Base-by-base conservation (phyloP, 2,113 vertebrate genomes). In the Siniperca knerii region DNA sequence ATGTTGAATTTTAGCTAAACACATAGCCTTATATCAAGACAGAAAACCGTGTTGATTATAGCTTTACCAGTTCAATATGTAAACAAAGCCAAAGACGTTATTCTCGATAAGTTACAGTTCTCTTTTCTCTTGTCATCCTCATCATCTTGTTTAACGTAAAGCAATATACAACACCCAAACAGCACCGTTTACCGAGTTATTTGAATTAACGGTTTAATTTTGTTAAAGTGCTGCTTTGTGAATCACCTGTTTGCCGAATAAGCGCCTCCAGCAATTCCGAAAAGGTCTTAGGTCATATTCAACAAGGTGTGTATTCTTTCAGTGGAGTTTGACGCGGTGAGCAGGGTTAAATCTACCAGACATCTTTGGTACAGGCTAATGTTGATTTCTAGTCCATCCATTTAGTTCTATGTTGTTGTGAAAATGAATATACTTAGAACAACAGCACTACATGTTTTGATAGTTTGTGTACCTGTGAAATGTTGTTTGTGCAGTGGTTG, bases 81-180 rank as follows among this genome's bases (percentile, higher is more conserved):
- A 83, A 86, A 83, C 80, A 86, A 80, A 86, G n/a, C 10, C 15
- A 25, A 2, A 60, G 8, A 46, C 29, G 42, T 6, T 15, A 18
- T 3, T 0, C 8, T 7, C 7, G 8, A 18, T 11, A 37, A 2
- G 23, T 48, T 57, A 2, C 44, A 8, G 44, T 0, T 29, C 8
- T 48, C 11, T 68, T 33, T 57, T 29, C 23, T 6, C 18, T 15
- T n/a, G 42, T 46, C 44, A 4, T 55, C n/a, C 8, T 9, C 6
- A 2, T 42, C 0, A 11, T 64, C 1, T 29, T 23, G 20, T 46
- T 67, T 6, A 37, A 29, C 25, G 25, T 66, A 4, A 10, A 48
- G 35, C 61, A 54, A 54, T n/a, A 42, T 1, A 5, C 13, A 48
- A 40, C 55, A 71, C 7, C 0, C 8, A 54, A 10, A 37, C 55